Evolutionary conservation across 2,888 invertebrate species (phyloP), one percentile per base, ranked within the genome.

Genomic region (Caenorhabditis uteleia): DNA sequence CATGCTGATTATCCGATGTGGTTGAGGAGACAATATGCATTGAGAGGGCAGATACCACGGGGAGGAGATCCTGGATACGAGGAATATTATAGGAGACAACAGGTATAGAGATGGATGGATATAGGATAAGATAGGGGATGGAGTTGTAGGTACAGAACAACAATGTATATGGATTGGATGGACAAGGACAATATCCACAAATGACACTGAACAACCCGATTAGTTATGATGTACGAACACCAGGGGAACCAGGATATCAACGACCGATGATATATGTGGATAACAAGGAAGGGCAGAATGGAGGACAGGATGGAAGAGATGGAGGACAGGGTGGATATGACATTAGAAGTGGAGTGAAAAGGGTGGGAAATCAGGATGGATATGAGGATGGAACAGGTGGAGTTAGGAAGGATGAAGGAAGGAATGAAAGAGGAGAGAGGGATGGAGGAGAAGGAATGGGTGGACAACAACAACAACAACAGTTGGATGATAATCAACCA

Each of bases 1-100:
- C n/a, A n/a, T n/a, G n/a, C 47, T 3, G 56, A 8, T 21, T 31
- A 7, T 33, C 56, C 20, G 40, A 39, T 29, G 18, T 62, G 36
- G 47, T 40, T 29, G 50, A 44, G 27, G 21, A 44, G 44, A 44
- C 20, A 31, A 27, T 44, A 29, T 44, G 27, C 18, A 29, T 29
- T 29, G 27, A 27, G 29, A 18, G 27, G 31, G 4, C n/a, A 10
- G 20, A 12, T 10, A 18, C 44, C 27, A n/a, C 16, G 16, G 29
- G 29, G 29, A 29, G 31, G 31, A 29, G 31, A 50, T 18, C 45
- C 31, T 18, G 36, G 47, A 25, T 47, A 55, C 8, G 36, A 48
- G 14, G 26, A 40, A 10, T 36, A 51, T 21, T 26, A 33, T 20
- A 29, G 31, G 31, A 29, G 31, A 29, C 14, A 29, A 10, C 31